Evolutionary conservation across 1,140 invertebrate genomes (phyloP), one percentile per base, ranked within the genome.

Genomic region (Drosophila willistoni): DNA sequence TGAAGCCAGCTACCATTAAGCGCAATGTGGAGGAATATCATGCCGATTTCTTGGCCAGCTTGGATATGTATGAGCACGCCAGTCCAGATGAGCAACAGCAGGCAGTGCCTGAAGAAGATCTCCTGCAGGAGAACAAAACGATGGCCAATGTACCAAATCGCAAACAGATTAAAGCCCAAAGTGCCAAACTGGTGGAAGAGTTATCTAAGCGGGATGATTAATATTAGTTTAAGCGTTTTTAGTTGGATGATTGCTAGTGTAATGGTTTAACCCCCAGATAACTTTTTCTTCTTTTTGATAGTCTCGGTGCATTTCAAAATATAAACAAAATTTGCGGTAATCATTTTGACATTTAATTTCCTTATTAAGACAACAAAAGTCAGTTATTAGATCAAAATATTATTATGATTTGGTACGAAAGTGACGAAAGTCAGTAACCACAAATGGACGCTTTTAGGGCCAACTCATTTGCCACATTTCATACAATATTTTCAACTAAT

Each of bases 131-230:
- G 55, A 78, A 76, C 34, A 91, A 91, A 68, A 79, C 66, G 7
- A 67, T 74, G 59, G 83, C 76, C 33, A 79, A 86, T 76, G 84
- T 92, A 19, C 91, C 89, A 0, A 92, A 80, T 73, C 82, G 91
- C 44, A 83, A 92, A 17, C 83, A 89, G 59, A 89, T 92, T 6
- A 92, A 92, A 71, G 65, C 77, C 7, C 83, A 87, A 34, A 92
- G 91, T 72, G 79, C 75, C 19, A 89, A 90, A 60, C 64, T 81
- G 7, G 60, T 92, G 2, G 91, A 92, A 22, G 91, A 91, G 34
- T 60, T 80, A 6, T 69, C 89, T 5, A 92, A 92, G 39, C 79
- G 72, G 19, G 81, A 92, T 12, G 85, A 90, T 68, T 79, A 68
- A 34, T 22, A 42, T 61, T 59, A 9, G 25, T 68, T n/a, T 3